Percentiles rank a stretch among this genome's conserved stretches.
These are phyloP conservation scores for Drosophila nr. fundita DNA, from an alignment of 2,888 invertebrate genomes.

Conservation along the genomic window DNA sequence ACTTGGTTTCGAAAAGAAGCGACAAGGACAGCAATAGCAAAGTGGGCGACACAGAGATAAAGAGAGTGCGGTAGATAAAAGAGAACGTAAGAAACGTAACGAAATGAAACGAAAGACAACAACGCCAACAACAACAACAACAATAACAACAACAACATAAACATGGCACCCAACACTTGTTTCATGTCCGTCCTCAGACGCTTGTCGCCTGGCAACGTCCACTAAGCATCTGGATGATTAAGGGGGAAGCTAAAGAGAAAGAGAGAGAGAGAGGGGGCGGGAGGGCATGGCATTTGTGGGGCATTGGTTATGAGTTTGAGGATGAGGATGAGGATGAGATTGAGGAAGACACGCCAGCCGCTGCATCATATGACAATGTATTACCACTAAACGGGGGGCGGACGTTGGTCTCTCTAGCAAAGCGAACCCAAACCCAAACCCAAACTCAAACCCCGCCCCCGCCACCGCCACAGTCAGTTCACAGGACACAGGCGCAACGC, in stretches of 20 bases:
- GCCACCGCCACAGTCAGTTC: neutral
- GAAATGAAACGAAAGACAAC: conserved; percentile 69
- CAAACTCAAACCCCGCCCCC: neutral
- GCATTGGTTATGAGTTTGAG: conserved; percentile 30
- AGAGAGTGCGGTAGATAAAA: conserved; percentile 5
- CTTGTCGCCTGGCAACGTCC: conserved; percentile 57
- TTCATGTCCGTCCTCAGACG: conserved; percentile 57
- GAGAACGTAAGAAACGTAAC: conserved; percentile 27
- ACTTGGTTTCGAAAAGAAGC: conserved; percentile 67
- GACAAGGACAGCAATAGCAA: conserved; percentile 34
- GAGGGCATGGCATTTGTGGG: neutral
- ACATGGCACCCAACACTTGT: conserved; percentile 79
- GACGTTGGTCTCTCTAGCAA: conserved; percentile 10
- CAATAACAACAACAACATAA: conserved; percentile 53
- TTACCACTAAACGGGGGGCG: conserved; percentile 67
- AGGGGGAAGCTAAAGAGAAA: neutral
- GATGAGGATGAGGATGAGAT: conserved; percentile 30
- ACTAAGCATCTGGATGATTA: conserved; percentile 20
- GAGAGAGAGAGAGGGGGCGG: neutral
- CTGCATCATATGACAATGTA: conserved; percentile 77
- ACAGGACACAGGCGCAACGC: conserved; percentile 57
- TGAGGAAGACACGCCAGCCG: conserved; percentile 38
- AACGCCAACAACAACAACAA: conserved; percentile 35
- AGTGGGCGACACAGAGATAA: neutral
- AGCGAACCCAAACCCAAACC: conserved; percentile 2